A percentile compares a stretch with the other conserved stretches of the same genome.
Conservation (phyloP, 2,888 invertebrate genomes). For the Eumacrocentrus americanus region DNA sequence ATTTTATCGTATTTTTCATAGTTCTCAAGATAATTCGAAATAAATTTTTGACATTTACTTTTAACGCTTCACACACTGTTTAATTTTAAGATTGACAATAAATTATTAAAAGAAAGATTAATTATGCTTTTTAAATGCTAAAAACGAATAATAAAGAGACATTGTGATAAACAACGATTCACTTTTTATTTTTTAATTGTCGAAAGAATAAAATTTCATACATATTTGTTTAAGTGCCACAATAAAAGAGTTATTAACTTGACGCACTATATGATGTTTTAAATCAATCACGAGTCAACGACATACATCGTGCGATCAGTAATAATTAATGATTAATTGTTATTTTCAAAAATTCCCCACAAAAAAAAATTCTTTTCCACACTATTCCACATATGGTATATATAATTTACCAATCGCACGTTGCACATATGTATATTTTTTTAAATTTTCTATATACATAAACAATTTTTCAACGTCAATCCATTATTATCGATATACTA, state of each 20-base stretch:
- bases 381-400: no score
- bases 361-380: slow-evolving; percentile 5
- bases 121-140: no score
- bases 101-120: slow-evolving; percentile 14
- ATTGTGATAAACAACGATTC: slow-evolving; percentile 16
- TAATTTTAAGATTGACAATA: background rate
- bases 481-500: slow-evolving; percentile 38
- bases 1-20: no score
- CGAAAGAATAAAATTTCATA: slow-evolving; percentile 21
- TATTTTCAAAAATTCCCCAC: no score
- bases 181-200: slow-evolving; percentile 13
- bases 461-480: slow-evolving; percentile 19
- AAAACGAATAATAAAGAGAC: slow-evolving; percentile 1
- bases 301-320: no score
- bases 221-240: background rate
- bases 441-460: slow-evolving; percentile 13
- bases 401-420: slow-evolving; percentile 9
- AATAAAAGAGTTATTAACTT: slow-evolving; percentile 1
- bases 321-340: no score
- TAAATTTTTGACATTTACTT: no score
- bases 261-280: background rate
- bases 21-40: no score
- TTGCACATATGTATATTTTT: background rate
- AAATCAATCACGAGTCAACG: slow-evolving; percentile 20
- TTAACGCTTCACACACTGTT: background rate